Percentiles rank a stretch among this genome's conserved stretches.
Evolutionary conservation across 2,797 vertebrate species (phyloP).

Genomic region (Rousettus madagascariensis): DNA sequence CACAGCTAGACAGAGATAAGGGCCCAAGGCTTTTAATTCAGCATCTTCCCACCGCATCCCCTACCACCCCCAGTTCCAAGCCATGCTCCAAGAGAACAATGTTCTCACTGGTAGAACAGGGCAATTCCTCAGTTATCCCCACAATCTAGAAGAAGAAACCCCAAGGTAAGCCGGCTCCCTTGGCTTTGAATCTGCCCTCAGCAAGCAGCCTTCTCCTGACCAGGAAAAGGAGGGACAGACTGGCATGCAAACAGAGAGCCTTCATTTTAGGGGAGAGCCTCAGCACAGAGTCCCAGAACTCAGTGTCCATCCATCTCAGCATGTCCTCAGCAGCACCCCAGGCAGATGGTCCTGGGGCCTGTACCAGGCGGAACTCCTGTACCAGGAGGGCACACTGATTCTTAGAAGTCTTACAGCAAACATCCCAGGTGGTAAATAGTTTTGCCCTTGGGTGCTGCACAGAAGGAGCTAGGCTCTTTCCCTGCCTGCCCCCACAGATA

Average conservation of each 20-base stretch:
- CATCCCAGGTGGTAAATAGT: neutral
- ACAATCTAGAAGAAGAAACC: neutral
- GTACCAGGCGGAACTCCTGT: neutral
- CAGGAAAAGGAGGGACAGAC: neutral
- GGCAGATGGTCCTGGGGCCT: neutral
- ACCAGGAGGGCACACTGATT: neutral
- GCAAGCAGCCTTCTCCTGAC: neutral
- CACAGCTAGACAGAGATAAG: neutral
- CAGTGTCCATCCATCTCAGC: neutral
- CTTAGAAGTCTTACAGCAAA: neutral
- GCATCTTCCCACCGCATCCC: neutral
- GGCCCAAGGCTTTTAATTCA: neutral
- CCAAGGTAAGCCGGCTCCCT: neutral
- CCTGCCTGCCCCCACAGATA: neutral
- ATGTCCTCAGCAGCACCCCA: neutral
- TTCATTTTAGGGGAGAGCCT: neutral
- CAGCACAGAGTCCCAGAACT: neutral
- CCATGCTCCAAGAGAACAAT: neutral
- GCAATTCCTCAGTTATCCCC: neutral
- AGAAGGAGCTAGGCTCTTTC: neutral
- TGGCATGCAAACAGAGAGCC: neutral
- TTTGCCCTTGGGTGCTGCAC: neutral
- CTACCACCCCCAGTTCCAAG: neutral
- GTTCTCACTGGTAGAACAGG: neutral
- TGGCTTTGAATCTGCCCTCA: neutral